phyloP scores from a whole-genome alignment of 2,888 invertebrate species.

The Cheilosia scutellata region DNA sequence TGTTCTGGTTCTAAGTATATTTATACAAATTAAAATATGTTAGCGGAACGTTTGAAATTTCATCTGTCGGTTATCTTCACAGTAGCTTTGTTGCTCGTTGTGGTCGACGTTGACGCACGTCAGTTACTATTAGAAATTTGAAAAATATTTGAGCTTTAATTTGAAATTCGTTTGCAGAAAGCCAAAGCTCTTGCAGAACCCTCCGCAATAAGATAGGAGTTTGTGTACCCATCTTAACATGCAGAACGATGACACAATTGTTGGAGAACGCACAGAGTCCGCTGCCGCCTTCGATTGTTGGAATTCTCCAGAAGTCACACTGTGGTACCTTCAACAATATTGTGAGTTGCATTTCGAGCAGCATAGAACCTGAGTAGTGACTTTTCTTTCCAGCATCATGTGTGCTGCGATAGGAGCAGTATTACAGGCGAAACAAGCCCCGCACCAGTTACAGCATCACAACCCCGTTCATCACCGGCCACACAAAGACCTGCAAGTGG shows the following conservation, averaged over 20 bases:
- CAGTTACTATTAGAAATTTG: neutral
- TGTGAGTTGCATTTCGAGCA: constrained; percentile 29
- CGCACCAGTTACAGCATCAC: neutral
- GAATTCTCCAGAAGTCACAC: constrained; percentile 32
- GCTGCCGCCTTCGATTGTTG: constrained; percentile 37
- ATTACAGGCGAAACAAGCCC: neutral
- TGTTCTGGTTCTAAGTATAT: neutral
- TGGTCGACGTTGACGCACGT: neutral
- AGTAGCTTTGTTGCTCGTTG: neutral
- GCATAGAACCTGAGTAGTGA: neutral
- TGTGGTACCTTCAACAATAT: constrained; percentile 47
- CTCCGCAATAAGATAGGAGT: constrained; percentile 30
- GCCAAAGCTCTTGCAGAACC: neutral
- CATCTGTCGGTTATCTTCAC: neutral
- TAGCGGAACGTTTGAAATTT: neutral
- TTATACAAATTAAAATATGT: neutral
- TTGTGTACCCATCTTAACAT: constrained; percentile 59
- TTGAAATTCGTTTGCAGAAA: neutral
- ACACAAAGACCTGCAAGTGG: neutral
- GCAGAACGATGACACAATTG: constrained; percentile 53
- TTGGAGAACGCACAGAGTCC: constrained; percentile 19
- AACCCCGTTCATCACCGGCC: neutral
- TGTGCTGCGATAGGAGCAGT: constrained; percentile 50
- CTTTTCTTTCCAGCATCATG: constrained; percentile 17
- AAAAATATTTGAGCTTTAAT: neutral